phyloP scores from a whole-genome alignment of 2,888 invertebrate genomes.

The Luffia ferchaultella region DNA sequence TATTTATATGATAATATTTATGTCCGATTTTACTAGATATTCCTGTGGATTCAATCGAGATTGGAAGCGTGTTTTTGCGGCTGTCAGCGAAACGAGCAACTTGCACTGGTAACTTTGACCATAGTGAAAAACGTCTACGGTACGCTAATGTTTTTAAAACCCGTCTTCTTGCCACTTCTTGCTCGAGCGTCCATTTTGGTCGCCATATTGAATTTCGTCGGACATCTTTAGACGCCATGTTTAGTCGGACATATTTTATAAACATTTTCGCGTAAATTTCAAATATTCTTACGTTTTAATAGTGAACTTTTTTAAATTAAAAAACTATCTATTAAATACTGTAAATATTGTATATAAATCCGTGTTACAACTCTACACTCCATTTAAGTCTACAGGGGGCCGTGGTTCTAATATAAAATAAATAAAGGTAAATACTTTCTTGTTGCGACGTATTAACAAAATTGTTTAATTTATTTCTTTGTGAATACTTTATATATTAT shows the following conservation, averaged over 20 bases:
- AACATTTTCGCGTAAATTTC: constrained; percentile 71
- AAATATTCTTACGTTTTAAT: constrained; percentile 61
- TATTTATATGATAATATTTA: too few species aligned
- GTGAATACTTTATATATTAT: constrained; percentile 20
- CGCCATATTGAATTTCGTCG: constrained; percentile 69
- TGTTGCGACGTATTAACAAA: constrained; percentile 34
- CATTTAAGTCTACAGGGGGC: constrained; percentile 54
- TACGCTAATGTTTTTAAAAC: neutral
- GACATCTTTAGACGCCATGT: constrained; percentile 77
- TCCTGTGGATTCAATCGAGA: too few species aligned
- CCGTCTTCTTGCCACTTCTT: too few species aligned
- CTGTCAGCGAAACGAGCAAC: too few species aligned
- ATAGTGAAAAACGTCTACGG: neutral
- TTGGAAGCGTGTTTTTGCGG: too few species aligned
- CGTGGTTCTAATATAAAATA: constrained; percentile 62
- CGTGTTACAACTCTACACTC: constrained; percentile 48
- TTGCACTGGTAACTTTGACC: too few species aligned
- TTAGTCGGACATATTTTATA: constrained; percentile 80
- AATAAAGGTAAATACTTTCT: constrained; percentile 61
- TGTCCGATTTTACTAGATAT: too few species aligned
- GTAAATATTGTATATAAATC: constrained; percentile 44
- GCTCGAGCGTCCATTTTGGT: constrained; percentile 61
- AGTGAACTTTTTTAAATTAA: constrained; percentile 60
- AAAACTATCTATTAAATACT: constrained; percentile 39
- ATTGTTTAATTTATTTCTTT: constrained; percentile 28